phyloP scores from a whole-genome alignment of 1,140 invertebrate species.

The Halyomorpha halys region DNA sequence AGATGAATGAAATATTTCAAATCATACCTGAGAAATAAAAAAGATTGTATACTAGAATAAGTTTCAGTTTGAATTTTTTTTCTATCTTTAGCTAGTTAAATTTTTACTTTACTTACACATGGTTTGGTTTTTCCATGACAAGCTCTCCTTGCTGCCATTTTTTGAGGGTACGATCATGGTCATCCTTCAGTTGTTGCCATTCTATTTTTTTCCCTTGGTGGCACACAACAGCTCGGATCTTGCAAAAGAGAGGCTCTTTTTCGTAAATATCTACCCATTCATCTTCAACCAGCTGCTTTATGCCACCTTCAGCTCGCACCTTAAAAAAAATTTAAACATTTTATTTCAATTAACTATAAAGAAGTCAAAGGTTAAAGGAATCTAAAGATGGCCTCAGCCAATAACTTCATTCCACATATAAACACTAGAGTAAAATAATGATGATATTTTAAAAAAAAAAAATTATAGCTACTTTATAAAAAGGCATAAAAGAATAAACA shows the following conservation, averaged over 20 bases:
- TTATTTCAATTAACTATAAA: too few relatives aligned
- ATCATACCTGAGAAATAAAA: not conserved
- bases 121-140: constrained; percentile 37
- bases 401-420: too few relatives aligned
- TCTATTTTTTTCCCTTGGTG: constrained; percentile 37
- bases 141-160: constrained; percentile 31
- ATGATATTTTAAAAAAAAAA: too few relatives aligned
- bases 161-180: constrained; percentile 35
- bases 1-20: too few relatives aligned
- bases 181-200: constrained; percentile 38
- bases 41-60: not conserved
- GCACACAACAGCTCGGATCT: constrained; percentile 39
- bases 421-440: too few relatives aligned
- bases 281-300: constrained; percentile 33
- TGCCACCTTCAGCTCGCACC: constrained; percentile 38
- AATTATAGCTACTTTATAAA: too few relatives aligned
- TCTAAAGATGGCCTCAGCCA: too few relatives aligned
- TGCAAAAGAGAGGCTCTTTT: constrained; percentile 38
- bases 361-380: too few relatives aligned
- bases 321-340: constrained; percentile 26
- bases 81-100: too few relatives aligned
- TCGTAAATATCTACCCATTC: constrained; percentile 37
- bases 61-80: not conserved
- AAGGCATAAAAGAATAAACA: too few relatives aligned
- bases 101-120: constrained; percentile 36